phyloP scores from a whole-genome alignment of 53 echinoderm and acorn worm species.

The Apostichopus leukothele region DNA sequence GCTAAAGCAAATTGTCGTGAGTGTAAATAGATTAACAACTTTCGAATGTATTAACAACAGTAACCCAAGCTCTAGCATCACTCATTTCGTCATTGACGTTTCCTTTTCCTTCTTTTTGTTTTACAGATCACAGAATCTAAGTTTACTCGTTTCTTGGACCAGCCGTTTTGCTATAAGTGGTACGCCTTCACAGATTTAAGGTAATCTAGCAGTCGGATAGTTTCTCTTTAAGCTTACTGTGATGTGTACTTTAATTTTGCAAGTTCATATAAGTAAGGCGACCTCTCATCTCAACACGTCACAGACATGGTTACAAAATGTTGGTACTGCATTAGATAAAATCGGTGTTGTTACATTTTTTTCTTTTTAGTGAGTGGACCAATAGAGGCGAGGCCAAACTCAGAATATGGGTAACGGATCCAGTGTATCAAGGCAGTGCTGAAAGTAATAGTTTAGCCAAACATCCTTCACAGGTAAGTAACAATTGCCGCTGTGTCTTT shows the following conservation, averaged over 20 bases:
- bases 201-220: background rate
- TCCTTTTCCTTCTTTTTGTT: background rate
- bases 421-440: conserved; percentile 27
- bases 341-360: too few species aligned
- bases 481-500: background rate
- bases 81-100: too few species aligned
- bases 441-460: conserved; percentile 34
- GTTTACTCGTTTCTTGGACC: background rate
- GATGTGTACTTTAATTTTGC: too few species aligned
- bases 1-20: too few species aligned
- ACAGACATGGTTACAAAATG: too few species aligned
- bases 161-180: conserved; percentile 30
- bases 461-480: conserved; percentile 43
- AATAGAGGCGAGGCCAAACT: background rate
- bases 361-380: background rate
- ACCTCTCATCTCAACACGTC: too few species aligned
- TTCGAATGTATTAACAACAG: too few species aligned
- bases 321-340: too few species aligned
- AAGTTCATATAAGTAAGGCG: too few species aligned
- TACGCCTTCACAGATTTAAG: background rate
- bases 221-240: too few species aligned
- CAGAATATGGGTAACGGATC: conserved; percentile 50
- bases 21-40: too few species aligned
- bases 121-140: background rate
- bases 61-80: too few species aligned